A percentile compares a stretch with the other conserved stretches of the same genome.
phyloP scores from a whole-genome alignment of 2,888 invertebrate species.

The Ceriagrion tenellum region DNA sequence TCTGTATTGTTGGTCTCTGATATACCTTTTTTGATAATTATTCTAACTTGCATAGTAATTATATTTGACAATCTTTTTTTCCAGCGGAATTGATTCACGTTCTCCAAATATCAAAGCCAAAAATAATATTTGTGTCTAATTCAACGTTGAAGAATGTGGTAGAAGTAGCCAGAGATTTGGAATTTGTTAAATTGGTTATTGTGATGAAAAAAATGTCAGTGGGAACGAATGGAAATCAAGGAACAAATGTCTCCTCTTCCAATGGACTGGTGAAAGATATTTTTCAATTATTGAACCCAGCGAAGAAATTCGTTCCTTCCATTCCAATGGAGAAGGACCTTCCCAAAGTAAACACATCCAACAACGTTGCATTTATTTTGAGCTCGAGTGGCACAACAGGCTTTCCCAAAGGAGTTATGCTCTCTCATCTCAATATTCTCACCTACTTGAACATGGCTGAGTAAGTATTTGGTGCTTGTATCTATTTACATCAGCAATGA shows the following conservation, averaged over 20 bases:
- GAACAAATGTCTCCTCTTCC: neutral
- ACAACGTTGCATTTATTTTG: slow-evolving; percentile 81
- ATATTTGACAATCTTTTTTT: slow-evolving; percentile 72
- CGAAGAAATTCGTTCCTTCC: slow-evolving; percentile 69
- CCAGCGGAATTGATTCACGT: slow-evolving; percentile 86
- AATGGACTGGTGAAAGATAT: slow-evolving; percentile 74
- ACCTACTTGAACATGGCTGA: slow-evolving; percentile 68
- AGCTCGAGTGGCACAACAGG: slow-evolving; percentile 91
- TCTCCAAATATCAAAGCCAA: slow-evolving; percentile 85
- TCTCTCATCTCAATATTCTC: slow-evolving; percentile 85
- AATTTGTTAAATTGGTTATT: slow-evolving; percentile 81
- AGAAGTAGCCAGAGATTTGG: slow-evolving; percentile 80
- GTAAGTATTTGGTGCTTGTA: neutral
- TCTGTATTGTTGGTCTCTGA: too few relatives aligned
- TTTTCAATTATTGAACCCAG: slow-evolving; percentile 77
- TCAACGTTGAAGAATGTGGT: slow-evolving; percentile 81
- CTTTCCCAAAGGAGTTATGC: slow-evolving; percentile 87
- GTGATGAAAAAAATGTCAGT: slow-evolving; percentile 77
- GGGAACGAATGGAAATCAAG: neutral
- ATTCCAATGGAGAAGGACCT: slow-evolving; percentile 42
- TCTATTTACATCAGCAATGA: too few relatives aligned
- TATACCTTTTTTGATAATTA: too few relatives aligned
- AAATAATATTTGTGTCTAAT: slow-evolving; percentile 84
- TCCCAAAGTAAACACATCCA: slow-evolving; percentile 34
- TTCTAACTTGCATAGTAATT: neutral